These are phyloP conservation scores for Drosophila eugracilis DNA, from an alignment of 1,140 invertebrate genomes.

Conservation along the genomic window DNA sequence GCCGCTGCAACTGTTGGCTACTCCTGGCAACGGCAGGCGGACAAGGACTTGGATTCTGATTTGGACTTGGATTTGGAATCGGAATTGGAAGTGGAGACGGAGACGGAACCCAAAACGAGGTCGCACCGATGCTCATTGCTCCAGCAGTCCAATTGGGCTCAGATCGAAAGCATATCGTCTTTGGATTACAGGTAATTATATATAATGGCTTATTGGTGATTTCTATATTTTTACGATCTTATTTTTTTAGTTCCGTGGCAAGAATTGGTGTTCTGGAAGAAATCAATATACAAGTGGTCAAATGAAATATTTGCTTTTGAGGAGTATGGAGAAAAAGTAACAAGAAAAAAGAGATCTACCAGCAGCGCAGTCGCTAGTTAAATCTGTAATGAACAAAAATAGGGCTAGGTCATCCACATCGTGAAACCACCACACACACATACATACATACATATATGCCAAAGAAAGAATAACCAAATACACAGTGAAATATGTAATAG, in stretches of 20 bases:
- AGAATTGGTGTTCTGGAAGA: conserved; percentile 22
- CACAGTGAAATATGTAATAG: conserved; percentile 5
- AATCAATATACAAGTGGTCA: neutral
- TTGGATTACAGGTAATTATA: conserved; percentile 2
- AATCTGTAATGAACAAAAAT: conserved; percentile 63
- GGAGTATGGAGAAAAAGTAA: neutral
- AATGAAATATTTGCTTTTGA: too few relatives aligned
- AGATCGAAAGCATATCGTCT: conserved; percentile 14
- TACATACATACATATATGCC: too few relatives aligned
- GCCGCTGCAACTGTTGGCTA: conserved; percentile 10
- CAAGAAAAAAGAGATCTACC: conserved; percentile 17
- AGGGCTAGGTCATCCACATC: conserved; percentile 76
- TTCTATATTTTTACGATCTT: conserved; percentile 10
- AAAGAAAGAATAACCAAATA: neutral
- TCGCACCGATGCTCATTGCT: conserved; percentile 22
- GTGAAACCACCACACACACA: neutral
- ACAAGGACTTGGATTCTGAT: conserved; percentile 9
- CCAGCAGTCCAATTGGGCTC: conserved; percentile 2
- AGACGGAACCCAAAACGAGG: conserved; percentile 7
- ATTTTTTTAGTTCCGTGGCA: neutral
- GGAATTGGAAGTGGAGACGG: conserved; percentile 1
- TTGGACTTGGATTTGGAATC: neutral
- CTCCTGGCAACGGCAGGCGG: conserved; percentile 15
- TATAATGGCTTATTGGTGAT: neutral
- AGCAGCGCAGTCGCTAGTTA: conserved; percentile 51